phyloP scores from a whole-genome alignment of 1,140 invertebrate genomes.

The Tenebrio molitor region DNA sequence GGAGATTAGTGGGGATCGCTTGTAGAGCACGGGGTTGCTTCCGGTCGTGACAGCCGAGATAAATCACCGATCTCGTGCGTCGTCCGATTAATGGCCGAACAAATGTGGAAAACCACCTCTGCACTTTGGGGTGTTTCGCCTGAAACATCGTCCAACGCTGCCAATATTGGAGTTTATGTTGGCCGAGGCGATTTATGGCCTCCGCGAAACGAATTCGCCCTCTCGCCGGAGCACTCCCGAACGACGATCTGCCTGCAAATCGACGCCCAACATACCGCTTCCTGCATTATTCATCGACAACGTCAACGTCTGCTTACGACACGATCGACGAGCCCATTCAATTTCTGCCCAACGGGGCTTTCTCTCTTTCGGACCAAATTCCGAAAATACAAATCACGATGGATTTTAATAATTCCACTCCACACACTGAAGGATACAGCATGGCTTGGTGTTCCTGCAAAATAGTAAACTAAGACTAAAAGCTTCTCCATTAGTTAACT shows the following conservation, averaged over 20 bases:
- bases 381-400: no score
- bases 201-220: constrained; percentile 10
- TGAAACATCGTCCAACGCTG: constrained; percentile 45
- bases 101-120: constrained; percentile 65
- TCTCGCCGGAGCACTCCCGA: constrained; percentile 17
- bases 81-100: constrained; percentile 65
- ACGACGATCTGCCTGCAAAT: constrained; percentile 8
- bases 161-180: constrained; percentile 46
- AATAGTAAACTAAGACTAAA: no score
- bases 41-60: constrained; percentile 63
- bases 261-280: constrained; percentile 19
- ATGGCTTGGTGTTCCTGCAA: no score
- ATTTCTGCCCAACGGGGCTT: background rate
- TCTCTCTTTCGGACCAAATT: no score
- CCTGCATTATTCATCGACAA: constrained; percentile 33
- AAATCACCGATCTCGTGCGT: constrained; percentile 62
- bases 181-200: constrained; percentile 37
- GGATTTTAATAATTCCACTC: no score
- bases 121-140: constrained; percentile 53
- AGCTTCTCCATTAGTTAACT: no score
- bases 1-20: constrained; percentile 64
- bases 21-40: constrained; percentile 64
- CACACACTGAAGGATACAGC: no score
- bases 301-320: constrained; percentile 11
- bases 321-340: constrained; percentile 6